Base-by-base conservation (phyloP, 2,113 vertebrate species). In the Chascanopsetta lugubris region DNA sequence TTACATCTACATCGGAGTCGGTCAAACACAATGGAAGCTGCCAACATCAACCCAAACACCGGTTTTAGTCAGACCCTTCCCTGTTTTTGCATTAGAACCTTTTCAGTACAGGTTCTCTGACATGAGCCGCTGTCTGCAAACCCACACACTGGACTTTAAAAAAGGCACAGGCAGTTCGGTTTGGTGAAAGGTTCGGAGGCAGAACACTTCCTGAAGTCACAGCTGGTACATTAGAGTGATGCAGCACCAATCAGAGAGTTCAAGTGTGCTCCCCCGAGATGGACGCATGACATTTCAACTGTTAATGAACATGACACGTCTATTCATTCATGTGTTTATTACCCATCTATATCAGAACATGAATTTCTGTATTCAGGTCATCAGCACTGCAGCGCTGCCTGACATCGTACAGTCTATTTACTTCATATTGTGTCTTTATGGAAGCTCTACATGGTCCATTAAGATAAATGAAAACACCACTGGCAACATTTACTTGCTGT, bases 111-210 rank as follows among this genome's bases (percentile, higher is more conserved):
- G n/a, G n/a, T n/a, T n/a, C n/a, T n/a, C n/a, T n/a, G n/a, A n/a
- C n/a, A n/a, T n/a, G n/a, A n/a, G n/a, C n/a, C n/a, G n/a, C n/a
- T n/a, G n/a, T n/a, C n/a, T n/a, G n/a, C n/a, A n/a, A n/a, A n/a
- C n/a, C n/a, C n/a, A n/a, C n/a, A n/a, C n/a, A n/a, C n/a, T n/a
- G n/a, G n/a, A n/a, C n/a, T n/a, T n/a, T n/a, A n/a, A 51, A 69
- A 60, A 60, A 38, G 22, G 46, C 34, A 61, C 58, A 27, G 26
- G 57, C 21, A 75, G 50, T 74, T 18, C 50, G 61, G 69, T 67
- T n/a, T 80, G 46, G 62, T 72, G 76, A 85, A 88, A 87, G 85
- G 89, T 80, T 77, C 78, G 79, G 40, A 76, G 75, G 72, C 56
- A 85, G 48, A 78, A 85, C 70, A 78, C 59, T 75, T 71, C 64